These are phyloP conservation scores for Hipparchia sbordonii DNA, from an alignment of 2,888 invertebrate genomes.

Conservation along the genomic window DNA sequence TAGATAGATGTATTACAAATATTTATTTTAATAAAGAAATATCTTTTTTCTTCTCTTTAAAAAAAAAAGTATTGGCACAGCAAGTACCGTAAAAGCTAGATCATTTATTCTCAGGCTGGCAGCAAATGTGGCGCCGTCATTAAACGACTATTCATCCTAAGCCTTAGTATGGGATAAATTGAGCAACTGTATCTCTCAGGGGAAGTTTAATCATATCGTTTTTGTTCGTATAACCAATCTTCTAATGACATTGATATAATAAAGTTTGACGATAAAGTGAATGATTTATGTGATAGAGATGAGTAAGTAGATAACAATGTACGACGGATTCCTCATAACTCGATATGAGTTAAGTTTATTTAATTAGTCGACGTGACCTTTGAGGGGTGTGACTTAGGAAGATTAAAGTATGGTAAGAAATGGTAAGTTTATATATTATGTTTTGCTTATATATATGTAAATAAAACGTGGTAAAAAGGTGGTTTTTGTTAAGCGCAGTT, in stretches of 20 bases:
- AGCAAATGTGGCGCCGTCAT: neutral
- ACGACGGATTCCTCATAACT: neutral
- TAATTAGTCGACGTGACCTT: neutral
- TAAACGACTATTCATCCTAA: neutral
- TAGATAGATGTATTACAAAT: too few species aligned
- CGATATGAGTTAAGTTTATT: neutral
- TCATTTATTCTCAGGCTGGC: neutral
- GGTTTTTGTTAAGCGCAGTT: too few species aligned
- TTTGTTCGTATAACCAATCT: conserved; percentile 16
- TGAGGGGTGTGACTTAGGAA: neutral
- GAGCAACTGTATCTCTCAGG: neutral
- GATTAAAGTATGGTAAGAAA: neutral
- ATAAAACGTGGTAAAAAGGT: too few species aligned
- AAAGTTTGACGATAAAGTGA: conserved; percentile 1
- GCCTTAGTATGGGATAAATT: neutral
- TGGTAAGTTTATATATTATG: too few species aligned
- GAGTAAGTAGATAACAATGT: neutral
- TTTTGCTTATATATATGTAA: too few species aligned
- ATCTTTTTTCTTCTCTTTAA: neutral
- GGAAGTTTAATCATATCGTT: conserved; percentile 10
- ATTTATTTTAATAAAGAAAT: too few species aligned
- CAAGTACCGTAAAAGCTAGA: neutral
- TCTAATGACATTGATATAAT: conserved; percentile 21
- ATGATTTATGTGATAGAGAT: conserved; percentile 1
- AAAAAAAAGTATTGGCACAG: neutral